A percentile compares a stretch with the other conserved stretches of the same genome.
Evolutionary conservation across 2,888 invertebrate species (phyloP).

Genomic region (Venustoraphidia nigricollis): DNA sequence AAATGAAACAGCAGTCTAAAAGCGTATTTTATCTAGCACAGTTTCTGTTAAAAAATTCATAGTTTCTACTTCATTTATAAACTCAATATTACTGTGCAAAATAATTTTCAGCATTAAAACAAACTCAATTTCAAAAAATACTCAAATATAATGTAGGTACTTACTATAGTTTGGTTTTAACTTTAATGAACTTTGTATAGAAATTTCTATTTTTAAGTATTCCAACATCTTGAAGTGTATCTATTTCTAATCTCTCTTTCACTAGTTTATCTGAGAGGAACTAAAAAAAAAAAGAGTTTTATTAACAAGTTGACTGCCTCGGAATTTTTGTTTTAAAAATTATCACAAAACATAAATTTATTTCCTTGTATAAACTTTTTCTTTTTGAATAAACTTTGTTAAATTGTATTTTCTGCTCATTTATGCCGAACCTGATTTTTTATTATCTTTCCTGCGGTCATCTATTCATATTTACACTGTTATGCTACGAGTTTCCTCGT

Average conservation of each 20-base stretch:
- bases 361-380: no score
- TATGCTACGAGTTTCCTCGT: no score
- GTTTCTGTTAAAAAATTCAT: background rate
- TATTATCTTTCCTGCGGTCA: no score
- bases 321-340: no score
- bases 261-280: constrained; percentile 69
- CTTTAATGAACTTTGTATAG: constrained; percentile 91
- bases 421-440: no score
- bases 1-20: constrained; percentile 14
- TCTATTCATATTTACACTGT: no score
- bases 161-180: constrained; percentile 96
- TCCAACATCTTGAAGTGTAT: constrained; percentile 82
- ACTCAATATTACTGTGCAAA: background rate
- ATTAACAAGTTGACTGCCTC: no score
- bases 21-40: constrained; percentile 14
- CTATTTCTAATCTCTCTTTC: constrained; percentile 86
- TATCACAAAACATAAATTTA: no score
- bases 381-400: no score
- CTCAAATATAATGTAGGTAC: constrained; percentile 28
- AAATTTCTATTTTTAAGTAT: constrained; percentile 79
- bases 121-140: background rate
- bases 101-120: background rate
- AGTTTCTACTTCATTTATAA: no score
- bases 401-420: no score
- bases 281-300: constrained; percentile 21